Base-by-base conservation (phyloP, 2,797 vertebrate genomes). In the Microctenopoma stevenorrisi region DNA sequence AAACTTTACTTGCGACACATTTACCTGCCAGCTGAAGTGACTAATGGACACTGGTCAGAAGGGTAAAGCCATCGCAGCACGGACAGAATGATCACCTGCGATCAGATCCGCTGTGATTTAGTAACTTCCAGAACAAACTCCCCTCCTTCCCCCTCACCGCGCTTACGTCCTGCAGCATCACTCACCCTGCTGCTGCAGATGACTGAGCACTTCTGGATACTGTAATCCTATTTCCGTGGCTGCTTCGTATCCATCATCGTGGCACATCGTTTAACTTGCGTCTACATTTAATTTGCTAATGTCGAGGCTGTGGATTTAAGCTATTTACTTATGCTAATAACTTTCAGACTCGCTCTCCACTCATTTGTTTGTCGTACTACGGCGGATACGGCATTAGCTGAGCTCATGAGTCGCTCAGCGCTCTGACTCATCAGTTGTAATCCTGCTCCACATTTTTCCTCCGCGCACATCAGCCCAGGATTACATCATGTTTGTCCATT, bases 401-500 rank as follows among this genome's bases (percentile, higher is more conserved):
- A 60, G 22, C 57, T 8, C 28, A 62, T 63, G 74, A 80, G 71
- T 83, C 77, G 5, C 42, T 25, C 15, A 1, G 26, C 3, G 11
- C 42, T 4, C 52, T 69, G 76, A 74, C 67, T 77, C 81, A 77
- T 49, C 59, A 22, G 48, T 16, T 63, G 64, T 68, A 62, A 69
- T 73, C 60, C 37, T 38, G 62, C 72, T 58, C 66, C 5, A 11
- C 2, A 26, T 54, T 64, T 66, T 0, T 55, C 47, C 47, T 47
- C 43, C 0, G 13, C 40, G 52, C 51, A 50, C 64, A 50, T 47
- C 63, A 15, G 63, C 3, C 4, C 51, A 35, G 38, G 52, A 64
- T 72, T 54, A 56, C 14, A 54, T 43, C 0, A 43, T 40, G 40
- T 52, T 2, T 49, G 16, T 2, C 37, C 18, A 0, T 57, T 65